Evolutionary conservation across 2,113 vertebrate species (phyloP).

Genomic region (Chrysochloris asiatica): DNA sequence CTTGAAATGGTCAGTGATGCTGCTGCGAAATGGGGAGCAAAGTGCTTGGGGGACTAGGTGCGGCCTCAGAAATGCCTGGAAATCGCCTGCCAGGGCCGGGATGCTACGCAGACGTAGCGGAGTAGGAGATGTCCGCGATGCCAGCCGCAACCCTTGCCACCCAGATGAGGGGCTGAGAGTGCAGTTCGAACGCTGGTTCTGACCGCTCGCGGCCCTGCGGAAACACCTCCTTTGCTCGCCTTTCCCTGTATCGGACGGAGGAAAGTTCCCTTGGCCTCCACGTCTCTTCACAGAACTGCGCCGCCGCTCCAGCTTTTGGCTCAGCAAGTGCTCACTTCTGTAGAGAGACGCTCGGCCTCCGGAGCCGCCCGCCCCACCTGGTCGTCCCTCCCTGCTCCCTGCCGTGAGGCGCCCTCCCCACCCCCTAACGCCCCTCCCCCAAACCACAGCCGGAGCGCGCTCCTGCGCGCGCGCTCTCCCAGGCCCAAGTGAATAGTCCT

Average conservation of each 20-base stretch:
- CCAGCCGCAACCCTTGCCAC: not conserved
- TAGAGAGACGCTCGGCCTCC: not conserved
- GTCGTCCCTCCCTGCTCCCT: not conserved
- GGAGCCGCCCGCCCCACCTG: not conserved
- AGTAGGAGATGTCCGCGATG: not conserved
- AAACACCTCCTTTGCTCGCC: not conserved
- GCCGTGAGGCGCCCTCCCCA: not conserved
- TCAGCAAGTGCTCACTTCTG: not conserved
- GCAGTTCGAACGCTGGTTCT: not conserved
- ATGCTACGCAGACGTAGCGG: not conserved
- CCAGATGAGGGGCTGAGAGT: slow-evolving; percentile 49
- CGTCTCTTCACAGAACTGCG: not conserved
- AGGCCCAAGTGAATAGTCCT: slow-evolving; percentile 66
- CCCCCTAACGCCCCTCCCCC: slow-evolving; percentile 37
- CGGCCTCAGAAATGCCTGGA: not conserved
- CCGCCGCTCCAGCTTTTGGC: not conserved
- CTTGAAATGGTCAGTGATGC: not conserved
- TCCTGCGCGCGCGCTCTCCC: slow-evolving; percentile 71
- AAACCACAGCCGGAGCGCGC: slow-evolving; percentile 51
- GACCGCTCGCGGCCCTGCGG: rapidly evolving
- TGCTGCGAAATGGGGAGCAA: not conserved
- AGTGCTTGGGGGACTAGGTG: slow-evolving; percentile 43
- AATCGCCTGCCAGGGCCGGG: not conserved
- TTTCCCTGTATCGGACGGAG: not conserved
- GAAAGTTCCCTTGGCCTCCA: slow-evolving; percentile 65